A percentile compares a stretch with the other conserved stretches of the same genome.
These are phyloP conservation scores for Patiria miniata DNA, from an alignment of 35 echinoderm and acorn worm genomes.

Conservation along the genomic window DNA sequence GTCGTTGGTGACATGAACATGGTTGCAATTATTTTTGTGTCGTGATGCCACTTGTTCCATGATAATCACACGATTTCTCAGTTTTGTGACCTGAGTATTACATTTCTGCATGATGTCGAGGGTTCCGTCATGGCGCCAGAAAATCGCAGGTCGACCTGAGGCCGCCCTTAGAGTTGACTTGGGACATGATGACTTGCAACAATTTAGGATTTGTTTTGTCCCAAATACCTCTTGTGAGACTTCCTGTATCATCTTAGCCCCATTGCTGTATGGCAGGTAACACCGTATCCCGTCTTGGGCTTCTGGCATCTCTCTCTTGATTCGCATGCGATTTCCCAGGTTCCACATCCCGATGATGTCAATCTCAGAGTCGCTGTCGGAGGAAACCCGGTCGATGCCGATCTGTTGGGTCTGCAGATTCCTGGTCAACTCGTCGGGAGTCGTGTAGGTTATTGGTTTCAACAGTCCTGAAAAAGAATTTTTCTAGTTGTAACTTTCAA, in stretches of 20 bases:
- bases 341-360: conserved; percentile 62
- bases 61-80: no score
- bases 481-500: not conserved
- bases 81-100: no score
- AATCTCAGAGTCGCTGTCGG: conserved; percentile 48
- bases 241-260: conserved; percentile 57
- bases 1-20: no score
- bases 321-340: not conserved
- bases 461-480: conserved; percentile 47
- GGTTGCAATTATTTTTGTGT: no score
- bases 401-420: conserved; percentile 14
- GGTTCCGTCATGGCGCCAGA: no score
- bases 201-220: no score
- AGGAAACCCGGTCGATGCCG: not conserved
- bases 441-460: conserved; percentile 35
- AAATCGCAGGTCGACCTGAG: no score
- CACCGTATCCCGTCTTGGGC: conserved; percentile 35
- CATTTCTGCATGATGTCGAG: no score
- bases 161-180: no score
- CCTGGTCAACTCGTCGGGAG: conserved; percentile 47
- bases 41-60: no score
- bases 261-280: conserved; percentile 67
- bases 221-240: conserved; percentile 67
- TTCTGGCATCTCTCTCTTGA: conserved; percentile 59
- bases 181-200: no score